These are phyloP conservation scores for Micrastur ruficollis DNA, from an alignment of 2,797 vertebrate genomes.

Conservation along the genomic window DNA sequence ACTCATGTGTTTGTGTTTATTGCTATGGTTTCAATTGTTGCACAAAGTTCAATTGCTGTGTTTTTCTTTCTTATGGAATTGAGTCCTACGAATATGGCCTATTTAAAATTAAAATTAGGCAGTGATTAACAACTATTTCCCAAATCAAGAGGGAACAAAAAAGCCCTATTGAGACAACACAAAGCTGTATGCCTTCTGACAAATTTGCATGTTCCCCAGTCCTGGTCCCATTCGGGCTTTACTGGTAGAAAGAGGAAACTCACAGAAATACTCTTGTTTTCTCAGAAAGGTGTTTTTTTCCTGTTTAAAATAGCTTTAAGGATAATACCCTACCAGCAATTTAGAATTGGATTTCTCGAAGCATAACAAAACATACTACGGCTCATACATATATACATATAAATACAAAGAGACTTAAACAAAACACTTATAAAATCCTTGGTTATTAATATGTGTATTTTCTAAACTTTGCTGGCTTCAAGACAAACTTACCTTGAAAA, in stretches of 20 bases:
- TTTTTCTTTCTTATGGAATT: not conserved
- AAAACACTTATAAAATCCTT: not conserved
- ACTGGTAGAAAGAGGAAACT: not conserved
- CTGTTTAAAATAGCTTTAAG: not conserved
- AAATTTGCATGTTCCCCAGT: not conserved
- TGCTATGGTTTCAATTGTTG: conserved; percentile 14
- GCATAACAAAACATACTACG: not conserved
- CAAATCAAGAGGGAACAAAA: conserved; percentile 19
- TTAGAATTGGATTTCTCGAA: not conserved
- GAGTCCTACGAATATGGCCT: not conserved
- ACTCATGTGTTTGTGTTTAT: not conserved
- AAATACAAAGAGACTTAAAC: not conserved
- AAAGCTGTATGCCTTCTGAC: not conserved
- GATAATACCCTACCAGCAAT: not conserved
- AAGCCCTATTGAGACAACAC: not conserved
- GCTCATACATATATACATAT: not conserved
- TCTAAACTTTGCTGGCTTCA: not conserved
- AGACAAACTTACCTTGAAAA: not conserved
- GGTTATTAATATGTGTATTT: not conserved
- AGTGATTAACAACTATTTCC: conserved; percentile 16
- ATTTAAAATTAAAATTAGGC: conserved; percentile 54
- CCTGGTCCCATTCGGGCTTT: not conserved
- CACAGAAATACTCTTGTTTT: not conserved
- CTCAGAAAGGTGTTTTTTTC: not conserved
- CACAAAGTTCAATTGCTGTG: not conserved